These are phyloP conservation scores for Phylloscopus trochiloides DNA, from an alignment of 2,113 vertebrate species.

Conservation along the genomic window DNA sequence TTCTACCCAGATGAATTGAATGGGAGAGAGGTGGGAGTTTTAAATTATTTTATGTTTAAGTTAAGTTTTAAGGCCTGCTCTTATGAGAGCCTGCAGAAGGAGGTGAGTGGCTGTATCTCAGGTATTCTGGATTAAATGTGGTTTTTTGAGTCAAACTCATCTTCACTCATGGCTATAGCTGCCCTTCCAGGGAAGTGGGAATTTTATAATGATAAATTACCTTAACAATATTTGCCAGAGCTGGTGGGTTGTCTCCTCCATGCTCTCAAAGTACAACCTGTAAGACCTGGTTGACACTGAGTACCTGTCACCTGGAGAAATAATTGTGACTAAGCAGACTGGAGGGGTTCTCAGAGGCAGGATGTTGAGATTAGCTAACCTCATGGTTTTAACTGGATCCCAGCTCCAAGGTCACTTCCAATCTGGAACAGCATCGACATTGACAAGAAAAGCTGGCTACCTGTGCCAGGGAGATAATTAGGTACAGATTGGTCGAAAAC, in stretches of 20 bases:
- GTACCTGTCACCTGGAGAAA: neutral
- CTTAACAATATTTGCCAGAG: neutral
- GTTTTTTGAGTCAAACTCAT: neutral
- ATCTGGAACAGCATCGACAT: neutral
- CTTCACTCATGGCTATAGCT: neutral
- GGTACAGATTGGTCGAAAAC: neutral
- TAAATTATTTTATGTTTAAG: neutral
- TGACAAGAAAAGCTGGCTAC: neutral
- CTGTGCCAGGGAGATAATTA: neutral
- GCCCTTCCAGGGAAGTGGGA: neutral
- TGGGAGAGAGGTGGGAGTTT: neutral
- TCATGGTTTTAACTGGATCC: neutral
- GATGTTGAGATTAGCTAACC: neutral
- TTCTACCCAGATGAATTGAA: neutral
- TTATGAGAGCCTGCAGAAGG: neutral
- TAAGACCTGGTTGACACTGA: neutral
- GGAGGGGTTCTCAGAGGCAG: neutral
- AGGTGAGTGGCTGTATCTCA: neutral
- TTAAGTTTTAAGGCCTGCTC: neutral
- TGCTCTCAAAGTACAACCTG: neutral
- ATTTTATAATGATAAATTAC: neutral
- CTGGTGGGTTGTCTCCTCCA: neutral
- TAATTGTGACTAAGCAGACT: neutral
- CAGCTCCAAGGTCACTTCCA: neutral
- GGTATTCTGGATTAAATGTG: neutral